These are phyloP conservation scores for Cheilosia vulpina DNA, from an alignment of 2,888 invertebrate species.

Conservation along the genomic window DNA sequence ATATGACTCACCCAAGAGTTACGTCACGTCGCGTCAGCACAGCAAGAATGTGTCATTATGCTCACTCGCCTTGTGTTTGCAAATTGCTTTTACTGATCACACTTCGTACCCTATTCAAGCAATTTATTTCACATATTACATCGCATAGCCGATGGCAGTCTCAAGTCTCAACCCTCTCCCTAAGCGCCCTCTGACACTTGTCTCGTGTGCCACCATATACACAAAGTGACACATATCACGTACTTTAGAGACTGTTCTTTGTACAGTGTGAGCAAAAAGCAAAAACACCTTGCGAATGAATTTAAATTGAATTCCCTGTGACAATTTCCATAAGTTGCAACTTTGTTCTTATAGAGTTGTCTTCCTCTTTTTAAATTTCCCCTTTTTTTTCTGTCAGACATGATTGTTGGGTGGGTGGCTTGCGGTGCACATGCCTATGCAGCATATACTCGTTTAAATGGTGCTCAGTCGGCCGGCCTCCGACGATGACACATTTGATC, in stretches of 20 bases:
- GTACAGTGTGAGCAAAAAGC: slow-evolving; percentile 12
- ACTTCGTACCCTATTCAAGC: slow-evolving; percentile 19
- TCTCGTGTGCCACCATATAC: slow-evolving; percentile 11
- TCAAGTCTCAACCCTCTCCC: slow-evolving; percentile 23
- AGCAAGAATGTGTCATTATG: slow-evolving; percentile 39
- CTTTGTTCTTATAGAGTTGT: slow-evolving; percentile 6
- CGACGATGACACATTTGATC: slow-evolving; percentile 68
- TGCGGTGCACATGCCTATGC: slow-evolving; percentile 28
- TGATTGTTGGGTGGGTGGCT: not conserved
- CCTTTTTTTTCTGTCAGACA: not conserved
- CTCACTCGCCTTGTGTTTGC: slow-evolving; percentile 1
- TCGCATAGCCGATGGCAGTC: slow-evolving; percentile 2
- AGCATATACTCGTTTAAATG: slow-evolving; percentile 47
- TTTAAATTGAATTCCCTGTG: slow-evolving; percentile 66
- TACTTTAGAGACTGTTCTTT: slow-evolving; percentile 7
- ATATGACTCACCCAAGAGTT: slow-evolving; percentile 13
- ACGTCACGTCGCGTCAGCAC: slow-evolving; percentile 9
- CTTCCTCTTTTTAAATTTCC: not conserved
- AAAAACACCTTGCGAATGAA: slow-evolving; percentile 66
- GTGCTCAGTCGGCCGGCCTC: slow-evolving; percentile 24
- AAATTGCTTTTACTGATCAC: slow-evolving; percentile 45
- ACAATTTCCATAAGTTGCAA: slow-evolving; percentile 58
- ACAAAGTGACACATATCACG: slow-evolving; percentile 61
- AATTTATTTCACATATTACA: slow-evolving; percentile 54
- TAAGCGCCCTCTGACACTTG: slow-evolving; percentile 22